Evolutionary conservation across 2,797 vertebrate species (phyloP), one percentile per base, ranked within the genome.

Genomic region (Pangasius sanitwongsei): DNA sequence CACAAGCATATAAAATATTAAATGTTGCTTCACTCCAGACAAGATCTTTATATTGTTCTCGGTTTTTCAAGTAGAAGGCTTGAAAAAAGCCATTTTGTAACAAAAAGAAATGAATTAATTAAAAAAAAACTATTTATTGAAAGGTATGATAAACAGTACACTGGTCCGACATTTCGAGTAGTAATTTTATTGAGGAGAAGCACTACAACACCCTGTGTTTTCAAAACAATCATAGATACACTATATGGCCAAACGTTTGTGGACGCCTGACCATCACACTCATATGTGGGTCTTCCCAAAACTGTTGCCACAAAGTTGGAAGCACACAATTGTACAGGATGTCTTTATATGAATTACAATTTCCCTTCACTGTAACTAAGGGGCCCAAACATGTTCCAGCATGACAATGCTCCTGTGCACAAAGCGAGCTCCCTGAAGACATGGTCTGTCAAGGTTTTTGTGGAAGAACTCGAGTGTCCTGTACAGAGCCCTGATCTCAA

Each of bases 1-100:
- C 86, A 87, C 83, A 87, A 90, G 90, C 91, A 92, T 91, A 90
- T 92, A 94, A 93, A 92, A 94, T 94, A 95, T 94, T 92, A 95
- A 94, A 92, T 93, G 93, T 90, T 92, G 87, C 86, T 92, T 89
- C 86, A 89, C 65, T 94, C 93, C 94, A 95, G 93, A 74, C 90
- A 92, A 91, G 82, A 93, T 92, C 85, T 92, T 93, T 89, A 94
- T 91, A 94, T 92, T 94, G 65, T 93, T 94, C 92, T 93, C 88
- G 82, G 87, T 86, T 87, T 89, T 91, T 93, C 89, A 94, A 7
- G 8, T 23, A 85, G 31, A 80, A 77, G 44, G 63, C 69, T 69
- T 67, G 41, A 25, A 80, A 25, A 20, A 63, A 48, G 1, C 0
- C 2, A 55, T 37, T 63, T 63, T 18, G 11, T 61, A 41, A 2